A percentile compares a stretch with the other conserved stretches of the same genome.
phyloP scores from a whole-genome alignment of 2,888 invertebrate genomes.

The Leistus spinibarbis region DNA sequence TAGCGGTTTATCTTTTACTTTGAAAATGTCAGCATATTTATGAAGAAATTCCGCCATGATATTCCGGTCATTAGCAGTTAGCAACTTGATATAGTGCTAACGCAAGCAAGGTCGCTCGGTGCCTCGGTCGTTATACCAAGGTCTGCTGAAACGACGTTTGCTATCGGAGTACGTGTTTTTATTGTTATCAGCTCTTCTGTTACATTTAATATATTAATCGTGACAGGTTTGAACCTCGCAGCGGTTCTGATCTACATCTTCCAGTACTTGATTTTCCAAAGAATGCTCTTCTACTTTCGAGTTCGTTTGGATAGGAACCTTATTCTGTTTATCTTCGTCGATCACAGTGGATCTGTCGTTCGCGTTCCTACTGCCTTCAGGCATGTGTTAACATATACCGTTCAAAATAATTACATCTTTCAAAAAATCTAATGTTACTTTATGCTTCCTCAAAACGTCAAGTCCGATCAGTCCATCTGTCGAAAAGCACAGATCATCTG shows the following conservation, averaged over 20 bases:
- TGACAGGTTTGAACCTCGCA: no score
- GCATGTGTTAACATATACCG: no score
- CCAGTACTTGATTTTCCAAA: no score
- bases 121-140: not conserved
- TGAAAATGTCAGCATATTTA: slow-evolving; percentile 6
- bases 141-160: not conserved
- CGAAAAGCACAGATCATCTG: not conserved
- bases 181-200: not conserved
- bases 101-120: no score
- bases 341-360: no score
- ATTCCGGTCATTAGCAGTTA: not conserved
- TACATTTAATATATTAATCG: not conserved
- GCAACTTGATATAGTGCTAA: not conserved
- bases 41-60: not conserved
- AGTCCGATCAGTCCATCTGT: slow-evolving; percentile 12
- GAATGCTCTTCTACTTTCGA: no score
- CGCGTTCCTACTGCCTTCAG: no score
- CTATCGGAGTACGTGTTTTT: not conserved
- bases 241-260: no score
- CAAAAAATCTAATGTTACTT: not conserved
- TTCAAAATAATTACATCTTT: not conserved
- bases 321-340: no score
- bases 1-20: not conserved
- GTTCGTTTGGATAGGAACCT: no score
- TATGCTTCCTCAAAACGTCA: not conserved